These are phyloP conservation scores for Potamilus streckersoni DNA, from an alignment of 1,140 invertebrate species.

Conservation along the genomic window DNA sequence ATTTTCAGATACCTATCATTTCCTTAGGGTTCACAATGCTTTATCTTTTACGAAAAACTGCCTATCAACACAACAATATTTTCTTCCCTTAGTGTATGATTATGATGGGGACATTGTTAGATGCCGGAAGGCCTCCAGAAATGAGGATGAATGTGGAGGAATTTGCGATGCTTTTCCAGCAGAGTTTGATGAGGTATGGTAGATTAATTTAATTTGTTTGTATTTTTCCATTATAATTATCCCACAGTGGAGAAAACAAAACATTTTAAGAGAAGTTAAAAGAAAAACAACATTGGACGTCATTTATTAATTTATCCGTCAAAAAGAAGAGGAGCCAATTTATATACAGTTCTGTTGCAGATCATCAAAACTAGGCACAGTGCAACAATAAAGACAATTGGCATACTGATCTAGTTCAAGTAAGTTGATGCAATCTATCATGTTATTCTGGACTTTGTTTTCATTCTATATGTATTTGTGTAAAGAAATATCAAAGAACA, in stretches of 20 bases:
- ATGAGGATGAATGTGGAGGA: neutral
- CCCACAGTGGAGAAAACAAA: neutral
- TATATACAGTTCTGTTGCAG: neutral
- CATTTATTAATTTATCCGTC: neutral
- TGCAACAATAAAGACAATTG: too few species aligned
- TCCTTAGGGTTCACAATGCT: too few species aligned
- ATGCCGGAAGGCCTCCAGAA: constrained; percentile 8
- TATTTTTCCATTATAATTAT: too few species aligned
- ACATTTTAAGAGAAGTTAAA: neutral
- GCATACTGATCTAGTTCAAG: too few species aligned
- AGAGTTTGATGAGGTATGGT: constrained; percentile 2
- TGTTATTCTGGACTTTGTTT: too few species aligned
- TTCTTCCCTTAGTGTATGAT: constrained; percentile 3
- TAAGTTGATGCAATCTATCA: too few species aligned
- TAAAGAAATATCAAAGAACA: too few species aligned
- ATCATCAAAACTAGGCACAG: too few species aligned
- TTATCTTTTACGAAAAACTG: too few species aligned
- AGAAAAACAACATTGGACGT: neutral
- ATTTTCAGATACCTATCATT: too few species aligned
- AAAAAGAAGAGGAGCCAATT: neutral
- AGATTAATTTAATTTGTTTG: neutral
- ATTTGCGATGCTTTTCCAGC: constrained; percentile 6
- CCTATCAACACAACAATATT: neutral
- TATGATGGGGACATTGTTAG: constrained; percentile 14
- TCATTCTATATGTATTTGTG: too few species aligned